phyloP scores from a whole-genome alignment of 2,888 invertebrate species.

The Drosophila paracracens region DNA sequence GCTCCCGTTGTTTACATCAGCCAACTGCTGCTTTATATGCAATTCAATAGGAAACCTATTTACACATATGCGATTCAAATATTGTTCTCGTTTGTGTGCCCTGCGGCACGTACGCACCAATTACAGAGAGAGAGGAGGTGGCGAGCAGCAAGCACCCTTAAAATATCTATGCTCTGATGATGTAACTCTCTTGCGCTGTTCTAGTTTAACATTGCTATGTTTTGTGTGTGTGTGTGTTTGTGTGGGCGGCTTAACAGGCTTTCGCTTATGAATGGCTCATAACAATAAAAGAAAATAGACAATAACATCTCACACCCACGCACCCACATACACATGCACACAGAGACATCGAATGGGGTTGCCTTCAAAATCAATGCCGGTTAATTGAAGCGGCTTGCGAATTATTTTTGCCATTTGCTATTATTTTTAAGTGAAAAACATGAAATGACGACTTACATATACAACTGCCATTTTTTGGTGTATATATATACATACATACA shows the following conservation, averaged over 20 bases:
- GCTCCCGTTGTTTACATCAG: conserved; percentile 32
- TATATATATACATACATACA: not conserved
- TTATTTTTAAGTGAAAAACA: conserved; percentile 45
- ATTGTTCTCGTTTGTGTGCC: conserved; percentile 50
- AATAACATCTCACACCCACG: conserved; percentile 42
- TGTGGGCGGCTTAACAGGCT: conserved; percentile 46
- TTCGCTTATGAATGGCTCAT: conserved; percentile 53
- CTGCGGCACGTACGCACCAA: conserved; percentile 65
- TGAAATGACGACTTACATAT: conserved; percentile 24
- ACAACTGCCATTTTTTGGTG: not conserved
- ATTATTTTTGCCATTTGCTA: conserved; percentile 34
- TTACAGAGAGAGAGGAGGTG: conserved; percentile 6
- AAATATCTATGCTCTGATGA: conserved; percentile 47
- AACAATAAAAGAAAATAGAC: conserved; percentile 35
- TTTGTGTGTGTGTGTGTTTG: conserved; percentile 12
- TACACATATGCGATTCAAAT: conserved; percentile 52
- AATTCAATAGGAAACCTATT: conserved; percentile 32
- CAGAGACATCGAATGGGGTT: conserved; percentile 36
- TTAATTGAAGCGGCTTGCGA: conserved; percentile 60
- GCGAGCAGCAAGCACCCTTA: conserved; percentile 47
- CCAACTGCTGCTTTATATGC: conserved; percentile 18
- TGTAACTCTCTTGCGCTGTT: conserved; percentile 19
- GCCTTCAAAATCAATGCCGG: conserved; percentile 76
- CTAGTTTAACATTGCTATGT: conserved; percentile 27
- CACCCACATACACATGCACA: not conserved